Conservation (phyloP, 2,888 invertebrate genomes). For the Drosophila colorata region DNA sequence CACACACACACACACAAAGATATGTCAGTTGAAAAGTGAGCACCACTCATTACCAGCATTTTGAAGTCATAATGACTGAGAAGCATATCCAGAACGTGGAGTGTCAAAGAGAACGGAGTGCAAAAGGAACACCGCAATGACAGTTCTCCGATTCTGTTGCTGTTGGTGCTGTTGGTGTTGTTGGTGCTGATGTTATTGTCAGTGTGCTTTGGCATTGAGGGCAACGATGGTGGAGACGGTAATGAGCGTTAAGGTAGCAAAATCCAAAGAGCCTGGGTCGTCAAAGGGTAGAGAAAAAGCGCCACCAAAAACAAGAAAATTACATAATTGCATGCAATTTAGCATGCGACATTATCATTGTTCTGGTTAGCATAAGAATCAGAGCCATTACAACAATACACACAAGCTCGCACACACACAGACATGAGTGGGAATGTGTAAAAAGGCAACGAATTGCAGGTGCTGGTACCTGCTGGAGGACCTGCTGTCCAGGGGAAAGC, state of each 20-base stretch:
- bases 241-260: conserved; percentile 51
- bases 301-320: conserved; percentile 64
- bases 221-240: conserved; percentile 17
- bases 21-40: conserved; percentile 7
- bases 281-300: conserved; percentile 23
- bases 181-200: conserved; percentile 12
- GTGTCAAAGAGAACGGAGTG: conserved; percentile 17
- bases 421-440: conserved; percentile 13
- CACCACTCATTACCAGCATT: conserved; percentile 45
- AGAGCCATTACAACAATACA: conserved; percentile 33
- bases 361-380: conserved; percentile 77
- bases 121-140: conserved; percentile 41
- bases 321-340: conserved; percentile 84
- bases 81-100: conserved; percentile 32
- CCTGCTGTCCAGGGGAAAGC: conserved; percentile 33
- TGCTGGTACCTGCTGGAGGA: conserved; percentile 15
- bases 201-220: conserved; percentile 21
- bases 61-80: conserved; percentile 70
- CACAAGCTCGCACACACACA: conserved; percentile 6
- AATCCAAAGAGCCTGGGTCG: conserved; percentile 22
- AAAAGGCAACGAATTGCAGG: conserved; percentile 32
- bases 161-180: conserved; percentile 11
- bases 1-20: background rate
- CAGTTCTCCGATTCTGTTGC: conserved; percentile 26
- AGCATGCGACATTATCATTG: conserved; percentile 82